A percentile compares a stretch with the other conserved stretches of the same genome.
These are phyloP conservation scores for Vimba vimba DNA, from an alignment of 2,113 vertebrate genomes.

Conservation along the genomic window DNA sequence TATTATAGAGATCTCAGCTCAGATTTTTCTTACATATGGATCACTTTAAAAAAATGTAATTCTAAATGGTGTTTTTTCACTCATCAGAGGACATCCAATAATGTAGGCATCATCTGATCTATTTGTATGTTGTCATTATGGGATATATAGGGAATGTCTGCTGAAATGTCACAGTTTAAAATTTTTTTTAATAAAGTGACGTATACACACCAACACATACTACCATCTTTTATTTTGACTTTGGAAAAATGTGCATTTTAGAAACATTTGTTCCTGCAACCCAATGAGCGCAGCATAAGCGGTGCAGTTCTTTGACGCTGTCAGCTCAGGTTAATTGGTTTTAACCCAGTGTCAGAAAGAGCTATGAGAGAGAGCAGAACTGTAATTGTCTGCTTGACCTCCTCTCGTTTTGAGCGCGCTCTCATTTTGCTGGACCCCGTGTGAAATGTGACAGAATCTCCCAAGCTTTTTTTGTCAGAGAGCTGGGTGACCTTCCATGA, in stretches of 20 bases:
- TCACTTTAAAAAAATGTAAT: too few species aligned
- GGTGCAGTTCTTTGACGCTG: not conserved
- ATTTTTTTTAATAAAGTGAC: too few species aligned
- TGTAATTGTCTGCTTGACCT: slow-evolving; percentile 7
- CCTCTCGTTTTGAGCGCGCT: not conserved
- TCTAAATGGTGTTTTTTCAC: too few species aligned
- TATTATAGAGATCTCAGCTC: too few species aligned
- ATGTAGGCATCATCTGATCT: not conserved
- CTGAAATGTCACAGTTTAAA: too few species aligned
- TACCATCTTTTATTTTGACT: too few species aligned
- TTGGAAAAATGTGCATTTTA: too few species aligned
- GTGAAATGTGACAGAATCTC: slow-evolving; percentile 9
- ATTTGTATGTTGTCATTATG: not conserved
- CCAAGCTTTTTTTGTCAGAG: not conserved
- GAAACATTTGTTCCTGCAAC: not conserved
- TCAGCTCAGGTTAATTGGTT: slow-evolving; percentile 10
- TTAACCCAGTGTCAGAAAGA: slow-evolving; percentile 26
- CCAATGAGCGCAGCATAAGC: not conserved
- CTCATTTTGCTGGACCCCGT: not conserved
- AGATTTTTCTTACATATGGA: too few species aligned
- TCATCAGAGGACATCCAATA: not conserved
- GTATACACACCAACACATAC: too few species aligned
- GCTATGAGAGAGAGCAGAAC: not conserved
- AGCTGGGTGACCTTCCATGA: slow-evolving; percentile 2
- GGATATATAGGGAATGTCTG: not conserved